Evolutionary conservation across 1,140 invertebrate genomes (phyloP).

Genomic region (Seison nebaliae): DNA sequence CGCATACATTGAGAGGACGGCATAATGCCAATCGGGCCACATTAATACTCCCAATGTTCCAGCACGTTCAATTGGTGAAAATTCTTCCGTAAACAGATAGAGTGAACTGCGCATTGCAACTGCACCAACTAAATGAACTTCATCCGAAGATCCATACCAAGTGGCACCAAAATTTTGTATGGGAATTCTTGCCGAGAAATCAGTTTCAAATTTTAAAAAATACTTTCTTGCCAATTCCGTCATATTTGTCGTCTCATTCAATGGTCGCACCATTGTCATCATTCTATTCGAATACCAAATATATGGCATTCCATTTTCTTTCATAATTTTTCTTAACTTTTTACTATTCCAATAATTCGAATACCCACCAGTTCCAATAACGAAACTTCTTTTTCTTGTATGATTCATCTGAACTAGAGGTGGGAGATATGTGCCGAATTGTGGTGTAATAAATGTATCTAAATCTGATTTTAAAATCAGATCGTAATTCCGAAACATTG

Average conservation of each 20-base stretch:
- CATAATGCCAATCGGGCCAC: slow-evolving; percentile 13
- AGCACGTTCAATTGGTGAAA: slow-evolving; percentile 2
- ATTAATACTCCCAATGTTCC: slow-evolving; percentile 4
- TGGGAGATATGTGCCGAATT: slow-evolving; percentile 8
- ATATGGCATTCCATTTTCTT: slow-evolving; percentile 2
- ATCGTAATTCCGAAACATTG: slow-evolving; percentile 8
- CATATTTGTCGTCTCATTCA: too few species aligned
- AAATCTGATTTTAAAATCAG: slow-evolving; percentile 7
- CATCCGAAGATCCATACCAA: slow-evolving; percentile 7
- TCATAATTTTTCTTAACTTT: slow-evolving; percentile 1
- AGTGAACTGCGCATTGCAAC: slow-evolving; percentile 1
- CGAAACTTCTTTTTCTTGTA: too few species aligned
- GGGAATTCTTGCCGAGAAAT: too few species aligned
- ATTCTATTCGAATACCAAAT: too few species aligned
- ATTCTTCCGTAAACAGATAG: slow-evolving; percentile 11
- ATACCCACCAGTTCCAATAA: slow-evolving; percentile 8
- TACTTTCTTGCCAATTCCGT: too few species aligned
- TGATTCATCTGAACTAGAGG: slow-evolving; percentile 1
- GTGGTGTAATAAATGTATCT: slow-evolving; percentile 11
- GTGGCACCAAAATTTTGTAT: slow-evolving; percentile 5
- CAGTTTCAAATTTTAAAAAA: too few species aligned
- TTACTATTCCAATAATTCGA: slow-evolving; percentile 6
- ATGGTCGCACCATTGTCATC: too few species aligned
- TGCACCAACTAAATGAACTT: not conserved
- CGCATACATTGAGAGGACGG: slow-evolving; percentile 7